Conservation (phyloP, 2,888 invertebrate genomes). For the Dasypolia templi region DNA sequence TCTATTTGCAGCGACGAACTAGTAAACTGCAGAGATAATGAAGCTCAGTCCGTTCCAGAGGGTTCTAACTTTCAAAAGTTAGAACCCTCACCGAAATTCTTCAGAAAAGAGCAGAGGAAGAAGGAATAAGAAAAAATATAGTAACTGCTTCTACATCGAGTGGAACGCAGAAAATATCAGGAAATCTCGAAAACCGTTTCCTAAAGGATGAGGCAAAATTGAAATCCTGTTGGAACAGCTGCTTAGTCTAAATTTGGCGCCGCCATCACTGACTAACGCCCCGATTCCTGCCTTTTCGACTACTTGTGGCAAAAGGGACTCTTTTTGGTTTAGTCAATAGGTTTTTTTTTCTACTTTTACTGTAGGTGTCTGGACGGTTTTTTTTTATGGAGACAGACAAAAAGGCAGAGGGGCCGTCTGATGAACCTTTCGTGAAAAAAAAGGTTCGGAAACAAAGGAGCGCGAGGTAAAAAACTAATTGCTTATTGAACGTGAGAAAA, state of each 20-base stretch:
- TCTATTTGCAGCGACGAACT: too few species aligned
- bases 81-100: too few species aligned
- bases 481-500: background rate
- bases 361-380: background rate
- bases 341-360: conserved; percentile 4
- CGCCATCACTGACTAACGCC: background rate
- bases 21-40: too few species aligned
- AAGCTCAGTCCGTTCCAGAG: too few species aligned
- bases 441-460: background rate
- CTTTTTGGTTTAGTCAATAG: conserved; percentile 13
- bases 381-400: conserved; percentile 9
- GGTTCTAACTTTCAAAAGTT: too few species aligned
- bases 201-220: background rate
- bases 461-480: background rate
- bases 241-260: conserved; percentile 16
- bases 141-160: background rate
- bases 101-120: background rate
- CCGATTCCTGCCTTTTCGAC: background rate
- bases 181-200: background rate
- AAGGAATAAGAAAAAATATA: background rate
- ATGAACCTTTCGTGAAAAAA: background rate
- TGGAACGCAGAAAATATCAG: background rate
- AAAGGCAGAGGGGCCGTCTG: background rate
- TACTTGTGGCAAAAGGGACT: conserved; percentile 2
- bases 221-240: conserved; percentile 2